Conservation (phyloP, 2,113 vertebrate species). For the Zosterops pallidus region DNA sequence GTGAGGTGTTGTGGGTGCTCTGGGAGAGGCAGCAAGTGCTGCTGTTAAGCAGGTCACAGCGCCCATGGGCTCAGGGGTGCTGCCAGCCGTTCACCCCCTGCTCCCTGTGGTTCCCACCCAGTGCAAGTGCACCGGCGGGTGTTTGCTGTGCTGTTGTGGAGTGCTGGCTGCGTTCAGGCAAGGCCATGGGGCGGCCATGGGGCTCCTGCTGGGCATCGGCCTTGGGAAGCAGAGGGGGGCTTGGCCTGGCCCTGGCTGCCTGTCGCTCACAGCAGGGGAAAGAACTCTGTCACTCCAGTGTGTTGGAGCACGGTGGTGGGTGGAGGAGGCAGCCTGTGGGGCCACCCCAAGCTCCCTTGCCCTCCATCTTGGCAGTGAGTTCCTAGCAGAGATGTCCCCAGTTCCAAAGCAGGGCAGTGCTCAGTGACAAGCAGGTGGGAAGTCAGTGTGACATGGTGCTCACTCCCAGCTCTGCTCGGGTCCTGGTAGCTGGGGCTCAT, state of each 20-base stretch:
- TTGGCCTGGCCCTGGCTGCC: accelerated
- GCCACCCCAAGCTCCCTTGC: accelerated
- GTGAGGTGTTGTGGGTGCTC: neutral
- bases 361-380: accelerated
- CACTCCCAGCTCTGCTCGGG: neutral
- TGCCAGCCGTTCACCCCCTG: too few relatives aligned
- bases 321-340: accelerated
- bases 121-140: accelerated
- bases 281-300: accelerated
- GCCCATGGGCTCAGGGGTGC: accelerated
- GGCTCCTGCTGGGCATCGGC: neutral
- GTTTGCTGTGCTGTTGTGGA: accelerated
- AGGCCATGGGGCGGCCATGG: accelerated
- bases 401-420: neutral
- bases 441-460: accelerated
- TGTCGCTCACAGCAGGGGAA: neutral
- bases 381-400: neutral
- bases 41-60: neutral
- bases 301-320: accelerated
- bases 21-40: accelerated
- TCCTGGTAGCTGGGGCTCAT: neutral
- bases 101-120: accelerated
- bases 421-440: accelerated
- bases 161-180: accelerated
- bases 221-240: neutral